Base-by-base conservation (phyloP, 2,113 vertebrate genomes). In the Mus spicilegus region DNA sequence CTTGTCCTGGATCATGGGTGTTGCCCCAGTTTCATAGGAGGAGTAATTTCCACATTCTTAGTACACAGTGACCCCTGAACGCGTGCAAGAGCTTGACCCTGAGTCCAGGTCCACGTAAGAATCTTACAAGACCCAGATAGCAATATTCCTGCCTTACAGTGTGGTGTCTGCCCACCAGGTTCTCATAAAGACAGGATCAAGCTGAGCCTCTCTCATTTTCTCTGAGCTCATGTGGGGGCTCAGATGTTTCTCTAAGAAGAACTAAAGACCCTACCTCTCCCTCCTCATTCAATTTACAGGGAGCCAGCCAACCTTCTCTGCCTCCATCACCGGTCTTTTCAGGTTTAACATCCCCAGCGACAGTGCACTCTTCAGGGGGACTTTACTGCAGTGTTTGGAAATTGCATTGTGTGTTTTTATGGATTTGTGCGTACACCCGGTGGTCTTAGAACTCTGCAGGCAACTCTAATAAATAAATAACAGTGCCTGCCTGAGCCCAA, bases 391-490 rank as follows among this genome's bases (percentile, higher is more conserved):
- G 81, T 80, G 88, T 95, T 97, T 95, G 95, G 86, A 97, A 96
- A 96, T 77, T 80, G 82, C 73, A 12, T 67, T 65, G 73, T 81
- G 87, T 80, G 73, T 91, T 97, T 97, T 95, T 97, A 93, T 91
- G 95, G 93, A 95, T 97, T 90, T 95, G 49, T 46, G 75, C 1
- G 0, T 87, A 90, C 24, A n/a, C 95, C 95, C 12, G 12, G 95
- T 96, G 90, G 96, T 96, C 97, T 97, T 70, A 92, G 93, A 97
- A 97, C 92, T 96, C 96, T 36, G 56, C 63, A 89, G 95, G 93
- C 92, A 92, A 89, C 42, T 65, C 95, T 87, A 87, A 93, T 97
- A 97, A 97, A 93, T 95, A 95, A 97, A 91, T 80, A 95, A 95
- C 69, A 76, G 95, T 9, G 20, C 89, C 80, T 63, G 86, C 81